Evolutionary conservation across 2,888 invertebrate species (phyloP), one percentile per base, ranked within the genome.

Genomic region (Panopea generosa): DNA sequence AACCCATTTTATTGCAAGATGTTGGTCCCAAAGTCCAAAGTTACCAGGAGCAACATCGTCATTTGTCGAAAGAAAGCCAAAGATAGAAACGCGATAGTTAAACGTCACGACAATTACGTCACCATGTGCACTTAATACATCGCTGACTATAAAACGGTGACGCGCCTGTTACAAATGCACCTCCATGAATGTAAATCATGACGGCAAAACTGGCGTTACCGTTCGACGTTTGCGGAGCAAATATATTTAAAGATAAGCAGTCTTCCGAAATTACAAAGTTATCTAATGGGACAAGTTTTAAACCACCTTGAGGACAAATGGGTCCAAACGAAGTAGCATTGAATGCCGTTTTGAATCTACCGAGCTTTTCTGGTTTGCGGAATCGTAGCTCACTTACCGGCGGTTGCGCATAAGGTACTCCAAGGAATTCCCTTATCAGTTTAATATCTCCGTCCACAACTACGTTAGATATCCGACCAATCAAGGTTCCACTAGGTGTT

Each of bases 11-110:
- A 89, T 52, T 2, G 87, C 89, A 20, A 79, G 40, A 24, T 80
- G 70, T 67, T 87, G 87, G 61, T 89, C 89, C 79, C 84, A 86
- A 9, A 88, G 69, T 0, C 87, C 89, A 60, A 65, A 83, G 69
- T 89, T 89, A 9, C 88, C 89, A 2, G 62, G 80, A 9, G 82
- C 50, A 11, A 61, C 56, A 0, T 69, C 50, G 61, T 82, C 77
- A 18, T 55, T 65, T 7, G 83, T 74, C 9, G 82, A 70, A 33
- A 89, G 53, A 72, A 88, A 90, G 4, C 87, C 87, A 55, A 85
- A 76, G 0, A 78, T 43, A 1, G 78, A 72, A n/a, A 87, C 43
- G 24, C 86, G 52, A 38, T 86, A 86, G 60, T 87, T 85, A 0
- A 87, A 73, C 1, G 83, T 83, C 3, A 86, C 84, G 18, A 84